Base-by-base conservation (phyloP, 2,888 invertebrate genomes). In the Anoncus sp. region DNA sequence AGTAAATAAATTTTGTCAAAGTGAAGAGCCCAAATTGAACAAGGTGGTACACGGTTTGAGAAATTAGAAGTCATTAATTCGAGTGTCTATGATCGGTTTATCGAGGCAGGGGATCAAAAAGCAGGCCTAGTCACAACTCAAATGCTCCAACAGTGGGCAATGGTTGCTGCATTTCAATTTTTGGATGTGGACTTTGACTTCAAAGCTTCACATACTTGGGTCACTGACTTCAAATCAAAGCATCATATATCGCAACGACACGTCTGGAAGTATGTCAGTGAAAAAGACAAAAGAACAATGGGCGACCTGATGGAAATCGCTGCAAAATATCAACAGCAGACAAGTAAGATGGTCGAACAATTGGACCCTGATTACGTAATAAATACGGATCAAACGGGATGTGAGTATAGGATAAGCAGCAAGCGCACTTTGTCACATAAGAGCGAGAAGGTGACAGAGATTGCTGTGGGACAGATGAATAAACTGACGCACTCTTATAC, bases 91-190 rank as follows among this genome's bases (percentile, higher is more conserved):
- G 27, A 53, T n/a, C 53, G 16, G 27, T 53, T 53, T 53, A n/a
- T 53, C 9, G 53, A 53, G 51, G 51, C 51, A 4, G 24, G 51
- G 24, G 51, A 51, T 24, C 51, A 59, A 73, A 81, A 38, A 55
- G 38, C 16, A 63, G 70, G 12, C 53, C 45, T 67, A 59, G 79
- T 79, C n/a, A 77, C 77, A 20, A 77, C 62, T 7, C 51, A 69
- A 20, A 80, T 65, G 60, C 53, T 79, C 9, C 76, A 76, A 59
- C 70, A 69, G 74, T 76, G 79, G 73, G 73, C 76, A 55, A 71
- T 65, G 70, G 24, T 62, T 16, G 55, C 63, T 35, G 80, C 57
- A 10, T 76, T 77, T 47, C 71, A 66, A 27, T 70, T 51, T 16
- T 57, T 70, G 9, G 53, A 43, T 10, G 57, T 16, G 14, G n/a